Base-by-base conservation (phyloP, 2,888 invertebrate genomes). In the Ornithoptera alexandrae region DNA sequence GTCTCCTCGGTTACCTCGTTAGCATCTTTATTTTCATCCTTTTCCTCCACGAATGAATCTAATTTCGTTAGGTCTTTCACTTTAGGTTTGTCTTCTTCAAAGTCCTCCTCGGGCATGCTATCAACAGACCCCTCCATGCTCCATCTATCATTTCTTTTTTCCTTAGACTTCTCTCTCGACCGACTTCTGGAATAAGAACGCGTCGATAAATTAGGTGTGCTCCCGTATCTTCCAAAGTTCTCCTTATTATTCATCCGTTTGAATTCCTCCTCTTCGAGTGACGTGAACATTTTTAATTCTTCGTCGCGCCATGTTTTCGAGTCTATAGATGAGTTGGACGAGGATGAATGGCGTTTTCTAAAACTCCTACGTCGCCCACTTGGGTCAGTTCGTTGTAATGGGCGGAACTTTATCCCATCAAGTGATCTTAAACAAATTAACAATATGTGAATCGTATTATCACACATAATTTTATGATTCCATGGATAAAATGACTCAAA, bases 361-460 rank as follows among this genome's bases (percentile, higher is more conserved):
- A 93, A 94, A 78, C 93, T 94, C 71, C 93, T 89, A 72, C 94
- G 88, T 58, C 94, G 86, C 73, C 94, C 93, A 74, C 94, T 94
- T 74, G 94, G 94, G 86, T 94, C 94, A 82, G 92, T 94, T 74
- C 94, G 93, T 82, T 94, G 90, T 77, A 94, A 82, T 69, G 94
- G 94, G 73, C 94, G 93, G 79, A 85, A 93, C 84, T 94, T 94
- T 79, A 95, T 93, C 76, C 95, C 95, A 84, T 95, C 95, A 81
- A 95, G 91, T 77, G 94, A 94, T 85, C 93, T 93, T 92, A 89
- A 93, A 93, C 90, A 90, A 93, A 91, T 83, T 80, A 79, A 84
- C 78, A 81, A 81, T 76, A 89, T 76, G 85, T 89, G 88, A 90
- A 83, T 86, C 81, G 87, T 77, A 77, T 75, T 90, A 88, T 90